Base-by-base conservation (phyloP, 92 coral and sea anemone genomes). In the Zoanthus solanderi region DNA sequence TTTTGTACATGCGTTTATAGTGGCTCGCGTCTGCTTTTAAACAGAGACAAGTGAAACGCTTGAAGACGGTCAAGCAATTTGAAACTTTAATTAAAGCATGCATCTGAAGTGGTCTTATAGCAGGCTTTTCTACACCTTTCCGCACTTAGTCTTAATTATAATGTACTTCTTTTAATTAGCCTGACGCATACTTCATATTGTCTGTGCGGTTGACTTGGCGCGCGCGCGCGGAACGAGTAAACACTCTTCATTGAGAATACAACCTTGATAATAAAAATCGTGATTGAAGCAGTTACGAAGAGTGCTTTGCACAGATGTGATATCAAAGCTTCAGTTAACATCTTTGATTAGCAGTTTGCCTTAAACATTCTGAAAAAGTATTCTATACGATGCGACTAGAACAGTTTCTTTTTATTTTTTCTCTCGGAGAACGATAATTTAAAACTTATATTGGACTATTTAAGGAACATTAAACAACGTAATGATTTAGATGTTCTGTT, bases 151-250 rank as follows among this genome's bases (percentile, higher is more conserved):
- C 29, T 75, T 9, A 75, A 75, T 75, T 16, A 75, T 75, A 23
- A 75, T 29, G 54, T 75, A 75, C 60, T 52, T 75, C 58, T 28
- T 75, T 15, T 17, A 44, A 46, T 75, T 45, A 11, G 16, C 57
- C 14, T 75, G 78, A 75, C 54, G 78, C 57, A 75, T 75, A 32
- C 16, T 45, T 23, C 69, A n/a, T 63, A 63, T 63, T 63, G 69
- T 63, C 8, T 23, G 7, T 17, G 69, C n/a, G 69, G 69, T 63
- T 29, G n/a, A 63, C 11, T 45, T 75, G 57, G 29, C 37, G 11
- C 50, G 53, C 50, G 53, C 34, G 17, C 57, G 2, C 52, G 14
- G 48, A 15, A 45, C 78, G 6, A 15, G 56, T 16, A 63, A 63
- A 63, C 69, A 63, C 69, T 16, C 16, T 63, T 63, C 69, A 16